These are phyloP conservation scores for Phaedon cochleariae DNA, from an alignment of 2,888 invertebrate species.

Conservation along the genomic window DNA sequence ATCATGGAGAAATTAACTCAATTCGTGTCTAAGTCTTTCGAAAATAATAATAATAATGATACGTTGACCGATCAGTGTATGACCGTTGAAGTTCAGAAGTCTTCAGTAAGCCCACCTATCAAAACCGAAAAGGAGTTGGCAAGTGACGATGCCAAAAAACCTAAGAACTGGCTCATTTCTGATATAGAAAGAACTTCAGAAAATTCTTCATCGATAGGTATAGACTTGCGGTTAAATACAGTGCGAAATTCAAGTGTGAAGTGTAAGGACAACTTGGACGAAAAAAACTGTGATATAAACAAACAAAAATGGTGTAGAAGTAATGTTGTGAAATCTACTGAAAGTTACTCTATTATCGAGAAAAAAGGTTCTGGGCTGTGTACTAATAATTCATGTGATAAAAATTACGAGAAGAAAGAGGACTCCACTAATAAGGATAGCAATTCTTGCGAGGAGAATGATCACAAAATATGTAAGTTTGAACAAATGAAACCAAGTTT, in stretches of 20 bases:
- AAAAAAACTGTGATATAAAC: conserved; percentile 31
- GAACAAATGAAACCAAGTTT: background rate
- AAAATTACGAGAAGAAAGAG: conserved; percentile 47
- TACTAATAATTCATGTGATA: conserved; percentile 53
- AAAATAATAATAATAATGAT: conserved; percentile 62
- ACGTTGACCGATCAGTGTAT: conserved; percentile 52
- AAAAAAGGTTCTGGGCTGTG: conserved; percentile 56
- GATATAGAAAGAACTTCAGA: conserved; percentile 51
- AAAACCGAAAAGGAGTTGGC: conserved; percentile 54
- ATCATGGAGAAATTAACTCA: conserved; percentile 89
- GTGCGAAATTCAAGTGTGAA: conserved; percentile 33
- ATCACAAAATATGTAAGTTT: conserved; percentile 50
- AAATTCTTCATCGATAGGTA: conserved; percentile 48
- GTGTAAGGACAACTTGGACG: conserved; percentile 25
- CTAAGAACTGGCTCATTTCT: conserved; percentile 61
- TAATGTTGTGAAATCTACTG: conserved; percentile 48
- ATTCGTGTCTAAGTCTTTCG: conserved; percentile 89
- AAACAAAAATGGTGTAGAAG: conserved; percentile 50
- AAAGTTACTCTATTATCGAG: conserved; percentile 44
- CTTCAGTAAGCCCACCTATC: conserved; percentile 44
- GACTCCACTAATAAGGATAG: conserved; percentile 44
- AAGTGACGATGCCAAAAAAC: conserved; percentile 51
- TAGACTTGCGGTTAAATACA: conserved; percentile 54
- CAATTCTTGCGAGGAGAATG: conserved; percentile 44
- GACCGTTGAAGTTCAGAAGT: conserved; percentile 42